Evolutionary conservation across 2,888 invertebrate species (phyloP).

Genomic region (Netelia fuscicornis): DNA sequence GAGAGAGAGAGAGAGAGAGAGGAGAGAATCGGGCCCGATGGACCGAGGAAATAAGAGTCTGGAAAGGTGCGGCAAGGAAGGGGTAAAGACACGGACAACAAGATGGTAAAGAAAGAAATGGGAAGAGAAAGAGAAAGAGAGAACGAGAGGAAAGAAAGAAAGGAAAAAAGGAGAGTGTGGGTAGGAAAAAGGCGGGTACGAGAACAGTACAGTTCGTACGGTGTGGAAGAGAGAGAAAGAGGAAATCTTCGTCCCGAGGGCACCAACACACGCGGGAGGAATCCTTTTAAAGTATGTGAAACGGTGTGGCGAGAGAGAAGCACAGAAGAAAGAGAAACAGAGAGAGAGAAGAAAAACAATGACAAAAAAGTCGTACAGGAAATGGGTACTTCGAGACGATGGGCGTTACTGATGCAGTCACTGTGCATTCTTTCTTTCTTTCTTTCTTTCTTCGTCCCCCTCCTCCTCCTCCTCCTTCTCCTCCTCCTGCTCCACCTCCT

Average conservation of each 20-base stretch:
- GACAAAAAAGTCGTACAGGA: slow-evolving; percentile 42
- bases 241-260: slow-evolving; percentile 4
- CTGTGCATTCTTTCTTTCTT: background rate
- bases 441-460: too few species aligned
- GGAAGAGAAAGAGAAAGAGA: background rate
- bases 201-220: slow-evolving; percentile 45
- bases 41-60: slow-evolving; percentile 27
- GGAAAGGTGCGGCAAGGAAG: slow-evolving; percentile 4
- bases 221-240: background rate
- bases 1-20: slow-evolving; percentile 11
- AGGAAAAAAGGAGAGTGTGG: slow-evolving; percentile 21
- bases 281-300: slow-evolving; percentile 41
- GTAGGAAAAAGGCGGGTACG: slow-evolving; percentile 24
- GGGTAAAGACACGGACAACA: background rate
- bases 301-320: too few species aligned
- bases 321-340: background rate
- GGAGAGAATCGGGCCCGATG: background rate
- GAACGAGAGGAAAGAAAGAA: slow-evolving; percentile 30
- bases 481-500: too few species aligned
- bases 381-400: slow-evolving; percentile 18
- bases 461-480: too few species aligned
- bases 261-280: background rate
- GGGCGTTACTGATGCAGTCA: slow-evolving; percentile 8
- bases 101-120: background rate
- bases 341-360: background rate